Base-by-base conservation (phyloP, 2,888 invertebrate species). In the Galerucella pusilla region DNA sequence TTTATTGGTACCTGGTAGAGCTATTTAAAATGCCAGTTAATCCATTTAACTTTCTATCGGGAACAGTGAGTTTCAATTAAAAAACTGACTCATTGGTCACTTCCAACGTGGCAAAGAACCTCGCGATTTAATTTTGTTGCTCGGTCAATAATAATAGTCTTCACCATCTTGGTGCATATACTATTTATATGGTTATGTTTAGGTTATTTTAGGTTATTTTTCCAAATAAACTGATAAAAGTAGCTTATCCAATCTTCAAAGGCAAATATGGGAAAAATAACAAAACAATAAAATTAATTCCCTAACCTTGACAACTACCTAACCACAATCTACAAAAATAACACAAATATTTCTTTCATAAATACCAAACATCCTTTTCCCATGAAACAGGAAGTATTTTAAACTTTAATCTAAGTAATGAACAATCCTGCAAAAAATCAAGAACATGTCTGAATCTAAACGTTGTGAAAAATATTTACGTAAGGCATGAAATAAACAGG, bases 271-370 rank as follows among this genome's bases (percentile, higher is more conserved):
- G n/a, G 52, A 52, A 52, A 1, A 7, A 52, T 35, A 52, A 52
- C 59, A 11, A 11, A 25, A 59, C 59, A 59, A 25, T 11, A 59
- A 28, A 59, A 59, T 59, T 59, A 11, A 12, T 10, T 59, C 25
- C 25, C 25, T 59, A 59, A 59, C 59, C 59, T 59, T 28, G 59
- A 59, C 25, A 59, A 59, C 25, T 12, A 59, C 59, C 25, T 59
- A 14, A 61, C 28, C 14, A 7, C n/a, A 61, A 28, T 61, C 61
- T 35, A 61, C 4, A 20, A 60, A 28, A 2, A 20, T 28, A 12
- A 11, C 11, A 9, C 1, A 60, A 5, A 28, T 25, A 12, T 28
- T 61, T 61, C 1, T 35, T 3, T 28, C 2, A 0, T 35, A 61
- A 61, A 61, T 14, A 61, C 7, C 6, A 28, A 3, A 61, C 61